Evolutionary conservation across 2,113 vertebrate species (phyloP).

Genomic region (Boulengeromyrus knoepffleri): DNA sequence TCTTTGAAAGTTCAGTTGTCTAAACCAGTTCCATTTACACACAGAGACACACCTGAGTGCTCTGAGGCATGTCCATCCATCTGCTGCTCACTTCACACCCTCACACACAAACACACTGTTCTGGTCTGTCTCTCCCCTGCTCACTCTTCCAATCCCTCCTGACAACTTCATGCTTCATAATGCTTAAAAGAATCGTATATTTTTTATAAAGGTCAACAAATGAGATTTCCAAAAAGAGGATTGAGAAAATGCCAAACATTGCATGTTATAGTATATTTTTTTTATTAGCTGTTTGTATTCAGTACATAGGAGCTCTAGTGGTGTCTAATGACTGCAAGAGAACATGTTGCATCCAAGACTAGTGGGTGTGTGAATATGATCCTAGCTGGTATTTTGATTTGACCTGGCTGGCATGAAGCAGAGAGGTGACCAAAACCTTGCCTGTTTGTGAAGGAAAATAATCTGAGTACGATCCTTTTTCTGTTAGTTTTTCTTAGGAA

Average conservation of each 20-base stretch:
- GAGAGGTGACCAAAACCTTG: not conserved
- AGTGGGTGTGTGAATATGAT: not conserved
- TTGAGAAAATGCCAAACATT: conserved; percentile 62
- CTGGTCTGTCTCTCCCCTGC: not conserved
- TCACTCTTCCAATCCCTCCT: conserved; percentile 29
- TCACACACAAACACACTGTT: conserved; percentile 4
- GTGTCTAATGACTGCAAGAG: not conserved
- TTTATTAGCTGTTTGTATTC: conserved; percentile 39
- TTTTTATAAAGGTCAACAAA: conserved; percentile 51
- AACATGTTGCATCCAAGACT: not conserved
- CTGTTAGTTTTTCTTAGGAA: not conserved
- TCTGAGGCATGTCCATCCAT: not conserved
- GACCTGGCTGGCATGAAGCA: not conserved
- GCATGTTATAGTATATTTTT: conserved; percentile 60
- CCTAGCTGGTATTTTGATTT: not conserved
- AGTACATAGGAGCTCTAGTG: conserved; percentile 26
- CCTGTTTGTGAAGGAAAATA: not conserved
- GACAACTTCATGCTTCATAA: conserved; percentile 49
- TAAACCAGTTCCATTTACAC: not conserved
- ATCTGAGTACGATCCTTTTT: not conserved
- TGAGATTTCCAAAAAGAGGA: conserved; percentile 42
- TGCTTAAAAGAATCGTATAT: conserved; percentile 34
- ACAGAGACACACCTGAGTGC: conserved; percentile 2
- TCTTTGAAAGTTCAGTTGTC: not conserved
- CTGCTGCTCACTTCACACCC: not conserved